Conservation (phyloP, 2,113 vertebrate species). For the Pteronura brasiliensis region DNA sequence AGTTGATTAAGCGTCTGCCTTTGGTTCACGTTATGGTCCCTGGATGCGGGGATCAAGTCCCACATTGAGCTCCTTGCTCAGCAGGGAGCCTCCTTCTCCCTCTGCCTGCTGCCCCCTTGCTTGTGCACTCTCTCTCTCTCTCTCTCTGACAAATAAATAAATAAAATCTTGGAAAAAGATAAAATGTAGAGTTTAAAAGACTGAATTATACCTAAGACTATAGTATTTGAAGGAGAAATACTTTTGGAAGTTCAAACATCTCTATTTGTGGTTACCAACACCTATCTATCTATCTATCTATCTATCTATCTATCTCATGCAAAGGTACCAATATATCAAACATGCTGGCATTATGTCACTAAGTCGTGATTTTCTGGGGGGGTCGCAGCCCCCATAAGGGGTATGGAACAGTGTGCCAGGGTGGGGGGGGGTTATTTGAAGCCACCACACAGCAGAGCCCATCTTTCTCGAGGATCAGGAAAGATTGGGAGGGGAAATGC, state of each 20-base stretch:
- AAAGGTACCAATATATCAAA: background rate
- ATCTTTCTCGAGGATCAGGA: background rate
- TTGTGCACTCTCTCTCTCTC: too few relatives aligned
- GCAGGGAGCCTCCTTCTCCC: too few relatives aligned
- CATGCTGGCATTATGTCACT: background rate
- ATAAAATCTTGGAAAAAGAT: background rate
- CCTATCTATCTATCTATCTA: background rate
- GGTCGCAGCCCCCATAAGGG: rapidly evolving
- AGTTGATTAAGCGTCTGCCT: too few relatives aligned
- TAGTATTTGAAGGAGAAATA: background rate
- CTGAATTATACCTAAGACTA: background rate
- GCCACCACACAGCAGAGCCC: background rate
- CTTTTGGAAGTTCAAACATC: background rate
- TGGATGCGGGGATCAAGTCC: too few relatives aligned
- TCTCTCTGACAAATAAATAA: too few relatives aligned
- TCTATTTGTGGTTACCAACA: background rate
- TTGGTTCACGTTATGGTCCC: too few relatives aligned
- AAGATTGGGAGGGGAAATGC: background rate
- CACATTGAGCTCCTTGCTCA: too few relatives aligned
- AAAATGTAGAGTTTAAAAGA: constrained; percentile 26
- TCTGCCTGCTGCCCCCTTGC: too few relatives aligned
- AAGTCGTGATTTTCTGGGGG: background rate
- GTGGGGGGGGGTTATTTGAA: background rate
- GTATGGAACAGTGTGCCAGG: too few relatives aligned
- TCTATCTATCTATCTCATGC: background rate